Evolutionary conservation across 2,888 invertebrate species (phyloP).

Genomic region (Tenthredo scrophulariae): DNA sequence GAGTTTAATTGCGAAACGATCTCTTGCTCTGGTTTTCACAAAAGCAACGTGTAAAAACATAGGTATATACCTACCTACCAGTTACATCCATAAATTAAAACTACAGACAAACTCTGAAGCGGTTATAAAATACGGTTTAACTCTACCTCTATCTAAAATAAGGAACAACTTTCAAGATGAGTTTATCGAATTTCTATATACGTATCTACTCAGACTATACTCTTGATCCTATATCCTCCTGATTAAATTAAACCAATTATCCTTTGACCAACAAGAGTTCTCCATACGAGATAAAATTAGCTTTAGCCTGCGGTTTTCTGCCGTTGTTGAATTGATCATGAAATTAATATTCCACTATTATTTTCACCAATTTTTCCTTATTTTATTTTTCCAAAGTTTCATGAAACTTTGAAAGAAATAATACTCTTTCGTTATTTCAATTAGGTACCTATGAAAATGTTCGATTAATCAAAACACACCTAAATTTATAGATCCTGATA

Average conservation of each 20-base stretch:
- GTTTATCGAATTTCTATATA: not conserved
- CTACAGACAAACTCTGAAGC: not conserved
- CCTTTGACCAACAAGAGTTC: not conserved
- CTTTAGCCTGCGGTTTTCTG: not conserved
- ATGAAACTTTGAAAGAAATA: no score
- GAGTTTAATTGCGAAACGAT: not conserved
- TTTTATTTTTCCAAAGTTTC: no score
- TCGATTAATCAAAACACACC: no score
- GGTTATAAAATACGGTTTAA: not conserved
- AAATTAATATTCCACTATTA: not conserved
- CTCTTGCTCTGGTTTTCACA: not conserved
- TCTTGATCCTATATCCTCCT: not conserved
- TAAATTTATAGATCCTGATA: no score
- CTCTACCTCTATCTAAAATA: no score
- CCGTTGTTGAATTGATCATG: not conserved
- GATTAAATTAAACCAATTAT: not conserved
- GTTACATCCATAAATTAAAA: not conserved
- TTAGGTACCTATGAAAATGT: no score
- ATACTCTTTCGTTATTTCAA: no score
- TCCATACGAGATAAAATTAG: not conserved
- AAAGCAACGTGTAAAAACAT: not conserved
- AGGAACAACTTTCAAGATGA: not conserved
- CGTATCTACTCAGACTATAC: not conserved
- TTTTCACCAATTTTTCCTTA: no score
- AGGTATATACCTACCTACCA: not conserved